Base-by-base conservation (phyloP, 2,797 vertebrate species). In the Nyctalus aviator region DNA sequence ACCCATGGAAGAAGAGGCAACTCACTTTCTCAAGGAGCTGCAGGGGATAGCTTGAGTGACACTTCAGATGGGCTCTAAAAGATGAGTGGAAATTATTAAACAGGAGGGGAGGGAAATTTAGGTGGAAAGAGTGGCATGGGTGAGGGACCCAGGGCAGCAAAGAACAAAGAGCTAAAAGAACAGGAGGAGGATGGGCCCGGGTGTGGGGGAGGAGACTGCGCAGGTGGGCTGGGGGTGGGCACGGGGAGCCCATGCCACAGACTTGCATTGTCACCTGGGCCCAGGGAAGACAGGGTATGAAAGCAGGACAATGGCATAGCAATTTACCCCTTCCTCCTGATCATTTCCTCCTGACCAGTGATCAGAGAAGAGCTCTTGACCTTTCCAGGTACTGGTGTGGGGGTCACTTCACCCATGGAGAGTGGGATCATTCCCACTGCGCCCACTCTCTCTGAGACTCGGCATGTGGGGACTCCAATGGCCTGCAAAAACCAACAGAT, bases 221-320 rank as follows among this genome's bases (percentile, higher is more conserved):
- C 14, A 8, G 30, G 18, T 50, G 37, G 69, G 23, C 18, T 83
- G 17, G 1, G 20, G 18, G 2, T 6, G 23, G 11, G 25, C 41
- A 37, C 0, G 8, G 8, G 25, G 53, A 48, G 21, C 18, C 27
- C 27, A n/a, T 0, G 3, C 14, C 55, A 14, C 6, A 46, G 10
- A 59, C 6, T 8, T 35, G 11, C 25, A 15, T 2, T 6, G 35
- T 13, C 23, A 27, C 23, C 44, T 50, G 27, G 27, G 7, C 53
- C 13, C 5, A 17, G 69, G 55, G 46, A 79, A 41, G 30, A 25
- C 30, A 37, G 18, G 35, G 8, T 11, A 30, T 46, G 48, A 73
- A 50, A 62, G 30, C 23, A 75, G 30, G 44, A 55, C 75, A 79
- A 41, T 15, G 48, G 44, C 15, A 3, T 35, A 8, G 53, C 50